Percentiles rank a stretch among this genome's conserved stretches.
phyloP scores from a whole-genome alignment of 2,888 invertebrate genomes.

The Drosophila peninsularis region DNA sequence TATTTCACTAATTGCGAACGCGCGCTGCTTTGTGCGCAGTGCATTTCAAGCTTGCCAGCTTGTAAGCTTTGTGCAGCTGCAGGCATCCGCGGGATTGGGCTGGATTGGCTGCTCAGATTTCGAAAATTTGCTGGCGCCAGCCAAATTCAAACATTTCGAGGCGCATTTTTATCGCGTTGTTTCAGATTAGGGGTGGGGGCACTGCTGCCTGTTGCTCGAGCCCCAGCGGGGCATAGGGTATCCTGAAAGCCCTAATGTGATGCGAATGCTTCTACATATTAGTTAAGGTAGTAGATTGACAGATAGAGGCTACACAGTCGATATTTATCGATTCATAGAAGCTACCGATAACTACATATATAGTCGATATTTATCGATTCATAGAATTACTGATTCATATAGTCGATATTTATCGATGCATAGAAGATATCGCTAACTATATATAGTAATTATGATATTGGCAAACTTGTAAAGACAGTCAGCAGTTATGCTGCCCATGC shows the following conservation, averaged over 20 bases:
- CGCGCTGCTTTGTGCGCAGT: background rate
- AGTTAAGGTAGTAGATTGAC: too few species aligned
- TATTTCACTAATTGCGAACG: background rate
- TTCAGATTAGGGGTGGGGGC: background rate
- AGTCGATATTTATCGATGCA: too few species aligned
- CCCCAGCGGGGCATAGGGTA: background rate
- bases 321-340: too few species aligned
- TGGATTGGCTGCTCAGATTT: background rate
- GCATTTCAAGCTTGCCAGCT: background rate
- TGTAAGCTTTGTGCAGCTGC: background rate
- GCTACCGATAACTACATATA: too few species aligned
- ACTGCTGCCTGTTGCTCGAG: background rate
- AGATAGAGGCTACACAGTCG: too few species aligned
- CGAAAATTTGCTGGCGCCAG: background rate
- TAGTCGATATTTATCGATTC: too few species aligned
- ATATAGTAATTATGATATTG: too few species aligned
- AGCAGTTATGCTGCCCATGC: too few species aligned
- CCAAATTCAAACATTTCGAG: background rate
- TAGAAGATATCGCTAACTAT: too few species aligned
- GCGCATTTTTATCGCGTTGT: background rate
- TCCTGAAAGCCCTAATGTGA: background rate
- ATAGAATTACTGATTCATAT: too few species aligned
- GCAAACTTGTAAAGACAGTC: too few species aligned
- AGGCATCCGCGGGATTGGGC: background rate
- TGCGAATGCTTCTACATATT: background rate